phyloP scores from a whole-genome alignment of 2,888 invertebrate species.

The Aspidiotus destructor region DNA sequence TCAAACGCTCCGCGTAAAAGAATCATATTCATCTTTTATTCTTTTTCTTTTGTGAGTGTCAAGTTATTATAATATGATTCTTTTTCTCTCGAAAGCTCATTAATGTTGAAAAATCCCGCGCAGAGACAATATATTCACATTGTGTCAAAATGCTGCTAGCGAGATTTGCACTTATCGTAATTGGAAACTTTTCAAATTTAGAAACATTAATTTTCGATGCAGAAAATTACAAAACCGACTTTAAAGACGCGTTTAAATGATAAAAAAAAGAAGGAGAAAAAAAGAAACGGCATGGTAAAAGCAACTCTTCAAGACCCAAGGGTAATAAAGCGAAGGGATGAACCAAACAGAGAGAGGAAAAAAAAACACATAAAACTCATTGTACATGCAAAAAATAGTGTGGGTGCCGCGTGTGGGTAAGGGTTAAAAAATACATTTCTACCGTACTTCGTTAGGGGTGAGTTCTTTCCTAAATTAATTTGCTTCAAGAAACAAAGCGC shows the following conservation, averaged over 20 bases:
- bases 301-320: slow-evolving; percentile 15
- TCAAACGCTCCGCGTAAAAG: too few species aligned
- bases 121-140: too few species aligned
- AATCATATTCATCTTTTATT: too few species aligned
- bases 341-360: background rate
- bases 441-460: slow-evolving; percentile 27
- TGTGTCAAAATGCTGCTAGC: background rate
- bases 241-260: slow-evolving; percentile 27
- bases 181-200: slow-evolving; percentile 24
- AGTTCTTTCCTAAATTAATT: slow-evolving; percentile 33
- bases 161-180: slow-evolving; percentile 26
- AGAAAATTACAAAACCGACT: slow-evolving; percentile 26
- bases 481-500: slow-evolving; percentile 32
- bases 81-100: too few species aligned
- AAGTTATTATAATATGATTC: too few species aligned
- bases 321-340: slow-evolving; percentile 28
- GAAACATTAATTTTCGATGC: slow-evolving; percentile 28
- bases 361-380: slow-evolving; percentile 26
- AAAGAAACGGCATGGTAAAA: slow-evolving; percentile 19
- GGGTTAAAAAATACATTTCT: slow-evolving; percentile 31
- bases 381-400: slow-evolving; percentile 28
- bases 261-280: background rate
- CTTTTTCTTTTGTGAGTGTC: too few species aligned
- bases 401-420: slow-evolving; percentile 24
- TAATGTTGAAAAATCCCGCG: too few species aligned